A percentile compares a stretch with the other conserved stretches of the same genome.
Evolutionary conservation across 2,113 vertebrate species (phyloP).

Genomic region (Onychostruthus taczanowskii): DNA sequence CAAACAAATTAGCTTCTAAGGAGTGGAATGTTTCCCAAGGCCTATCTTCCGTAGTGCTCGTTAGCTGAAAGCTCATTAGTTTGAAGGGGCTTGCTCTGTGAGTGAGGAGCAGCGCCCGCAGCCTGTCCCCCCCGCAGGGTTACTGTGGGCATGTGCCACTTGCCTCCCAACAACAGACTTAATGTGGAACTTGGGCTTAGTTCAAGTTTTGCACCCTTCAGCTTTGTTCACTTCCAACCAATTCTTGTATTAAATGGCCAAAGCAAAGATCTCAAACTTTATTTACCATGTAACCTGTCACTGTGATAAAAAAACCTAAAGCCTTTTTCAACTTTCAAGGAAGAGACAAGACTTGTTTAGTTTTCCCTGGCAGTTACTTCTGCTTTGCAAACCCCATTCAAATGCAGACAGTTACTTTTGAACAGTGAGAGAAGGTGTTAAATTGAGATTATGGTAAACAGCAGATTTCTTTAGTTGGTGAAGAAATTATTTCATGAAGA

Average conservation of each 20-base stretch:
- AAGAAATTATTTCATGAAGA: conserved; percentile 65
- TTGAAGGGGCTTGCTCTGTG: neutral
- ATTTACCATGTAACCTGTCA: conserved; percentile 54
- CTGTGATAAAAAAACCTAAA: conserved; percentile 32
- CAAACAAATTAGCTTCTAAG: neutral
- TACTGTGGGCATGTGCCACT: neutral
- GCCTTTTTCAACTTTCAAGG: conserved; percentile 19
- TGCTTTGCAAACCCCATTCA: conserved; percentile 32
- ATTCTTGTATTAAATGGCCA: neutral
- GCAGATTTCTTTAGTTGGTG: conserved; percentile 59
- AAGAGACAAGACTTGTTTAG: conserved; percentile 15
- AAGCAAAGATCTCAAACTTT: conserved; percentile 45
- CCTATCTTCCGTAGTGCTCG: neutral
- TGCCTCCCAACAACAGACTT: neutral
- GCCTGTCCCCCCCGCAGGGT: neutral
- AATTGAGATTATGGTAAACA: conserved; percentile 72
- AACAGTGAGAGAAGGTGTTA: conserved; percentile 56
- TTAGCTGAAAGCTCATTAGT: neutral
- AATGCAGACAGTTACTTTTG: conserved; percentile 58
- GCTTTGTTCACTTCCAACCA: conserved; percentile 24
- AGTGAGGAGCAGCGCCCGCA: neutral
- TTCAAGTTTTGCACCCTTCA: conserved; percentile 6
- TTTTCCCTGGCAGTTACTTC: conserved; percentile 32
- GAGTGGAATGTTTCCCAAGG: neutral
- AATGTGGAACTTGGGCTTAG: neutral